Base-by-base conservation (phyloP, 2,113 vertebrate genomes). In the Hiodon tergisus region DNA sequence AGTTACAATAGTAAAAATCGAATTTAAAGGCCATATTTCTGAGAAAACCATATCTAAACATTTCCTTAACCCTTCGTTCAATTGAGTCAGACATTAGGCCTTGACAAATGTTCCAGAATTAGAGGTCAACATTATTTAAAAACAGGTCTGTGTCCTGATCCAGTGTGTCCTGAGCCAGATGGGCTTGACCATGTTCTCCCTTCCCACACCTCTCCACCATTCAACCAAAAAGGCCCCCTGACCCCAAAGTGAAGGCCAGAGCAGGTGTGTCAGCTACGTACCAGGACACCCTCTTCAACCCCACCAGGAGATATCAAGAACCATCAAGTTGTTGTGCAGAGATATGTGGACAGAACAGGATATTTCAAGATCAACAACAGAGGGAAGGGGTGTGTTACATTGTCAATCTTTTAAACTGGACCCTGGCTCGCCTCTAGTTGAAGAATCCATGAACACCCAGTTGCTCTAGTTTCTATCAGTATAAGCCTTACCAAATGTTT, bases 1-100 rank as follows among this genome's bases (percentile, higher is more conserved):
- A 50, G 52, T 46, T 48, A 10, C 7, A 67, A 17, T 48, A 4
- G 11, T 17, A 10, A 50, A 6, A 17, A 31, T 31, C 31, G 0
- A 31, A 31, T 31, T 31, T 31, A 31, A 51, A 54, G 53, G 4
- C 58, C 3, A 6, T 10, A 57, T 13, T 5, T 47, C 69, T 16
- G 17, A 47, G 10, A 71, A 48, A 59, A 31, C 17, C 55, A 71
- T 46, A 54, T 71, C 70, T n/a, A 2, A 16, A n/a, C 70, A 50
- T 47, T 71, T 60, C 46, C 14, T 16, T 47, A 14, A 47, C 57
- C 70, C 58, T 71, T 57, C 60, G 70, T 57, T 71, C 31, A 31
- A 57, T 71, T 16, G 58, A 50, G 47, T 71, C 60, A 71, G 70
- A 60, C 55, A 48, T 47, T 5, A 14, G 46, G 55, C 31, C 31